Base-by-base conservation (phyloP, 2,797 vertebrate genomes). In the Streptopelia turtur region DNA sequence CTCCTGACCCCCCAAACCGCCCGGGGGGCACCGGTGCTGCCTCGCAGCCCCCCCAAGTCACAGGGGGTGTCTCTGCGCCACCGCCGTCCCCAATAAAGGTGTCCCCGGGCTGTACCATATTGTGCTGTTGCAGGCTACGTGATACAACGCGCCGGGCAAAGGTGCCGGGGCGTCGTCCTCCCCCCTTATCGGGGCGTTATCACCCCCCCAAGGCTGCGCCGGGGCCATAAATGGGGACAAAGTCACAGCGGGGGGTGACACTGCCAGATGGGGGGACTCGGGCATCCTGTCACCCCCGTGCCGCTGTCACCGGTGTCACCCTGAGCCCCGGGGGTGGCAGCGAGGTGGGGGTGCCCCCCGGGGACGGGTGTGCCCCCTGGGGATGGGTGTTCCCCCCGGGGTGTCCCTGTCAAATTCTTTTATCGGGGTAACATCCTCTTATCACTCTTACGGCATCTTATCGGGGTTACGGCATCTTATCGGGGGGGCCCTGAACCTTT, bases 11-110 rank as follows among this genome's bases (percentile, higher is more conserved):
- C 7, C 37, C 6, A 1, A 23, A 35, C 85, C 52, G 4, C 3
- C 15, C 1, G 4, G 5, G 11, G 39, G 15, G 10, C 37, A 33
- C 33, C 13, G 3, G 1, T 3, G n/a, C 14, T 2, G 1, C 72
- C 47, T 22, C 4, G 4, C 31, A 6, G 35, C n/a, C 31, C 21
- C 28, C 15, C 16, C 3, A 4, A 11, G 6, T 37, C 18, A 4
- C 3, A 6, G 28, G 64, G 27, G 3, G 3, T 28, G 52, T 22
- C 35, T 1, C 3, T 6, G 50, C 35, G 2, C 6, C 64, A 5
- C 65, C 65, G 21, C 30, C 8, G 25, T 8, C 10, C 59, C 33
- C 33, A 83, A 59, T 88, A 92, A 87, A 92, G 59, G 57, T 52
- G 71, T 41, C 17, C 1, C 17, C 0, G 24, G 75, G 16, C 37